phyloP scores from a whole-genome alignment of 2,113 vertebrate genomes.

The Collichthys lucidus region DNA sequence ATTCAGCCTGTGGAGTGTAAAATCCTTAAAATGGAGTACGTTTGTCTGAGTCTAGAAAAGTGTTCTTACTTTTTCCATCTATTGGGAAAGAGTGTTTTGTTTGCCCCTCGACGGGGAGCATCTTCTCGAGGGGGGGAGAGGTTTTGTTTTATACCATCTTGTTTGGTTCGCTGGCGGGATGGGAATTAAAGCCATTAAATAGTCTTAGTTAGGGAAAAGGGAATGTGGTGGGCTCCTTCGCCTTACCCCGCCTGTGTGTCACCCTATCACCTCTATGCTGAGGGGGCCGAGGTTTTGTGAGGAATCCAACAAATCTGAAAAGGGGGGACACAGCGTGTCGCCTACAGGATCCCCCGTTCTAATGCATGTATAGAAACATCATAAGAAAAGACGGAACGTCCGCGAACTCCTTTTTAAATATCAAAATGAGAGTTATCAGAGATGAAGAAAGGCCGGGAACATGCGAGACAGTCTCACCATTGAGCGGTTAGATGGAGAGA shows the following conservation, averaged over 20 bases:
- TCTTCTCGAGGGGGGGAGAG: slow-evolving; percentile 58
- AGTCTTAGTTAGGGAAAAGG: slow-evolving; percentile 74
- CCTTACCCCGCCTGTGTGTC: slow-evolving; percentile 56
- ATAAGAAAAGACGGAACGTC: slow-evolving; percentile 73
- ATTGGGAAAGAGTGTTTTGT: slow-evolving; percentile 44
- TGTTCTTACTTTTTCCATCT: slow-evolving; percentile 37
- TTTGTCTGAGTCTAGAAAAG: slow-evolving; percentile 22
- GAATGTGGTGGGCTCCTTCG: slow-evolving; percentile 68
- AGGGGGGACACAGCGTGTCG: slow-evolving; percentile 74
- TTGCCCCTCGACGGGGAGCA: slow-evolving; percentile 65
- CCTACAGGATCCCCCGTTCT: slow-evolving; percentile 61
- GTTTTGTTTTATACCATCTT: slow-evolving; percentile 79
- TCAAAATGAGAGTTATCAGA: slow-evolving; percentile 72
- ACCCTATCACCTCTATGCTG: slow-evolving; percentile 74
- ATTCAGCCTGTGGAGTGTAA: slow-evolving; percentile 16
- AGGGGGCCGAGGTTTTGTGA: slow-evolving; percentile 75
- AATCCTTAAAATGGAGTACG: slow-evolving; percentile 33
- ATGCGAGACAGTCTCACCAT: slow-evolving; percentile 65
- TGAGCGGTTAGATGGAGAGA: slow-evolving; percentile 56
- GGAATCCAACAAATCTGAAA: slow-evolving; percentile 75
- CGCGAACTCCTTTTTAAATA: slow-evolving; percentile 81
- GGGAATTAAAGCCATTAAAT: slow-evolving; percentile 82
- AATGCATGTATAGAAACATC: slow-evolving; percentile 72
- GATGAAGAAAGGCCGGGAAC: slow-evolving; percentile 51
- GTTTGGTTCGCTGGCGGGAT: slow-evolving; percentile 70